phyloP scores from a whole-genome alignment of 2,888 invertebrate species.

The Lepetodrilus schrolli region DNA sequence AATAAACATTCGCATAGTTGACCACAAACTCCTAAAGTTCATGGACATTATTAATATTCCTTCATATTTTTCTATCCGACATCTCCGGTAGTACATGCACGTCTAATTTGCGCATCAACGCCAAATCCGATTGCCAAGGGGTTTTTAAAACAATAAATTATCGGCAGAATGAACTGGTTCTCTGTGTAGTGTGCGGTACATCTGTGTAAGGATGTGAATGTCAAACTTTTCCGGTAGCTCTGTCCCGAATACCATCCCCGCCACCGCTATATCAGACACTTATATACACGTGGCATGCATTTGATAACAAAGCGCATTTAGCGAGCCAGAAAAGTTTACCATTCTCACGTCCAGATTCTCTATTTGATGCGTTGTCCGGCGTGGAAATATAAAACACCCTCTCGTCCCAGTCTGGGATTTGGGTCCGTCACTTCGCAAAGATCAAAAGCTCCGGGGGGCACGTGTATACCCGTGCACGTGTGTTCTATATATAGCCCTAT shows the following conservation, averaged over 20 bases:
- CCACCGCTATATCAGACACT: constrained; percentile 26
- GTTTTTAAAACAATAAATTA: constrained; percentile 5
- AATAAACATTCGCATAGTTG: too few relatives aligned
- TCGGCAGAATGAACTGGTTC: background rate
- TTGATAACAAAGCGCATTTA: constrained; percentile 34
- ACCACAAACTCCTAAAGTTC: too few relatives aligned
- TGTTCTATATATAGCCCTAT: too few relatives aligned
- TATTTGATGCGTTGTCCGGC: constrained; percentile 20
- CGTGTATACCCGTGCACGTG: constrained; percentile 21
- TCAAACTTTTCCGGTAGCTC: constrained; percentile 20
- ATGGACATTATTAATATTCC: too few relatives aligned
- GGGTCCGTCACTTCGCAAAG: background rate
- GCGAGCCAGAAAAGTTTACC: constrained; percentile 30
- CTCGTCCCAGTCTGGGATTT: constrained; percentile 1
- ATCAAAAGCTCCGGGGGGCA: constrained; percentile 25
- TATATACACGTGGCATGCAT: constrained; percentile 30
- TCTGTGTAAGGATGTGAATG: constrained; percentile 27
- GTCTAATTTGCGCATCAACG: background rate
- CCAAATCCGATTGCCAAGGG: background rate
- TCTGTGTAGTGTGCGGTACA: constrained; percentile 3
- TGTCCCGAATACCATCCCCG: background rate
- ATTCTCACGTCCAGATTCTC: constrained; percentile 2
- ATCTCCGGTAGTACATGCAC: too few relatives aligned
- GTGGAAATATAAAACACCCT: constrained; percentile 25
- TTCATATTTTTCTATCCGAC: too few relatives aligned